These are phyloP conservation scores for Magallana gigas DNA, from an alignment of 1,140 invertebrate genomes.

Conservation along the genomic window DNA sequence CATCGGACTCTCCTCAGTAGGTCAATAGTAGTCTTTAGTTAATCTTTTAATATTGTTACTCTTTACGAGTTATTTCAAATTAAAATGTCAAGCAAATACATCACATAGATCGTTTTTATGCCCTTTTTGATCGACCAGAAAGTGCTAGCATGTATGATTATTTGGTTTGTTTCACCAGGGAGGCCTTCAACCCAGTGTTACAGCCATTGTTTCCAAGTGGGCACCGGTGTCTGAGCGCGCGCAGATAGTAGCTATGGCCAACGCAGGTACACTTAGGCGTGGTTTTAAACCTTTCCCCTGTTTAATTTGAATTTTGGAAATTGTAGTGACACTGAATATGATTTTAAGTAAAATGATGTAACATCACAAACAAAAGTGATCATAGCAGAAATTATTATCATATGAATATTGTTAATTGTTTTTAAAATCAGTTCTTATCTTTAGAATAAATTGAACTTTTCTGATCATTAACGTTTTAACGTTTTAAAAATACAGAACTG, in stretches of 20 bases:
- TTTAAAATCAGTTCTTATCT: too few species aligned
- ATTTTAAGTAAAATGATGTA: too few species aligned
- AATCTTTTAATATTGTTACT: neutral
- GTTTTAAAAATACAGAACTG: too few species aligned
- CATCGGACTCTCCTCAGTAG: conserved; percentile 60
- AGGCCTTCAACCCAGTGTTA: conserved; percentile 68
- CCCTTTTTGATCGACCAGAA: conserved; percentile 86
- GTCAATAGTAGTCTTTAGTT: neutral
- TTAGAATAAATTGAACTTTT: too few species aligned
- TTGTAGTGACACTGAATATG: too few species aligned
- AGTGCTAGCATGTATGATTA: too few species aligned
- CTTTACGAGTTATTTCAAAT: neutral
- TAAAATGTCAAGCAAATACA: neutral
- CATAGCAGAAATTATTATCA: too few species aligned
- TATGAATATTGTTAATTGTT: too few species aligned
- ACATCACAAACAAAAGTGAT: too few species aligned
- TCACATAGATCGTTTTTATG: conserved; percentile 73
- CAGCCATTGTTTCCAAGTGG: conserved; percentile 74
- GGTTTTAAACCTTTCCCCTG: too few species aligned
- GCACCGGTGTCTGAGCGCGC: conserved; percentile 74
- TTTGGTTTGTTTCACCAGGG: conserved; percentile 78
- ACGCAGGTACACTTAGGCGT: conserved; percentile 63
- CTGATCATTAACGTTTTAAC: too few species aligned
- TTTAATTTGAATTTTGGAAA: too few species aligned
- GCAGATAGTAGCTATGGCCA: conserved; percentile 70